A percentile compares a stretch with the other conserved stretches of the same genome.
phyloP scores from a whole-genome alignment of 2,888 invertebrate species.

The Cataglyphis livida region DNA sequence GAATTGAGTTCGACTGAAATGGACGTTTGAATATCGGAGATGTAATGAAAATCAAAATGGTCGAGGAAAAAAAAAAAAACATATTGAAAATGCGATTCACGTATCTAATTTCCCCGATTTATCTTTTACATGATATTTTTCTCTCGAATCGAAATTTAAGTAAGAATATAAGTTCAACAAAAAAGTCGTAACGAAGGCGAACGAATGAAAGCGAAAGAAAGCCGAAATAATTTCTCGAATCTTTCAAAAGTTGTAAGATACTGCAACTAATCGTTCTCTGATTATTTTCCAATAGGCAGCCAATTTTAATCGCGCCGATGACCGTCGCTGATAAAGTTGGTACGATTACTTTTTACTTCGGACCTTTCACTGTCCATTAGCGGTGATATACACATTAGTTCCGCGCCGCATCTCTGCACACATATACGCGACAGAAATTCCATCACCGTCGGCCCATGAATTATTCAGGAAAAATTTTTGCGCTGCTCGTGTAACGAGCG shows the following conservation, averaged over 20 bases:
- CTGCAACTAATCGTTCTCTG: neutral
- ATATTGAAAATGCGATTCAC: neutral
- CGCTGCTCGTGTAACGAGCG: conserved; percentile 38
- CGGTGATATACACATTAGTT: conserved; percentile 44
- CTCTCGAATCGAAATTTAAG: neutral
- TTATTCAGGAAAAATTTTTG: conserved; percentile 53
- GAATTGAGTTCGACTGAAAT: conserved; percentile 21
- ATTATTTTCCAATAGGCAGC: neutral
- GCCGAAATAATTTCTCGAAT: neutral
- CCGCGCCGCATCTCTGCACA: conserved; percentile 18
- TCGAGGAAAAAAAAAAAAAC: neutral
- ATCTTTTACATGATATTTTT: neutral
- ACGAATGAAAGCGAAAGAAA: neutral
- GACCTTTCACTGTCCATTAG: conserved; percentile 41
- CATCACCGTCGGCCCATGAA: conserved; percentile 41
- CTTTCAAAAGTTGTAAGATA: neutral
- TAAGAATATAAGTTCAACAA: neutral
- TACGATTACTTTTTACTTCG: conserved; percentile 42
- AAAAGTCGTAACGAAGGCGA: neutral
- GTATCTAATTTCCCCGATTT: neutral
- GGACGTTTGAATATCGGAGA: neutral
- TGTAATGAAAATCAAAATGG: conserved; percentile 3
- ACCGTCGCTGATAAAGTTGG: conserved; percentile 26
- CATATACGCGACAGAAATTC: conserved; percentile 32
- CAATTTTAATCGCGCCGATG: neutral